Conservation (phyloP, 2,113 vertebrate genomes). For the Cinclus mexicanus region DNA sequence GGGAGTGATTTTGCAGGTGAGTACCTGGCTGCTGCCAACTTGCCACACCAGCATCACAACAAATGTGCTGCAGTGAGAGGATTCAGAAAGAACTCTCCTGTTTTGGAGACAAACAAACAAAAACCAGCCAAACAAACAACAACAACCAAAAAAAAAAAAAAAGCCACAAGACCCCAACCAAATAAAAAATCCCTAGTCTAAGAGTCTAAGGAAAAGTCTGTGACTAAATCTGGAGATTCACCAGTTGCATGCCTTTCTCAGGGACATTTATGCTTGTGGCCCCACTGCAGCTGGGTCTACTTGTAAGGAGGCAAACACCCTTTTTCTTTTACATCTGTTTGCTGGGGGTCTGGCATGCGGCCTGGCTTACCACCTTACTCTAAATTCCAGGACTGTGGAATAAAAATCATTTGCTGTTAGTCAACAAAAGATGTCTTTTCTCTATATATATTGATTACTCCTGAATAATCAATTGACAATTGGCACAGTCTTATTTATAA, state of each 20-base stretch:
- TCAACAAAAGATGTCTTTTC: slow-evolving; percentile 51
- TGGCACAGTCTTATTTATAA: slow-evolving; percentile 72
- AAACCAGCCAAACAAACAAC: neutral
- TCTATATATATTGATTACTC: slow-evolving; percentile 63
- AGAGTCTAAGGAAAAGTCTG: neutral
- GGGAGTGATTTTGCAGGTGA: fast-evolving
- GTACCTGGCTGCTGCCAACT: neutral
- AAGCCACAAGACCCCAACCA: neutral
- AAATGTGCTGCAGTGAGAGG: fast-evolving
- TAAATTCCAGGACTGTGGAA: slow-evolving; percentile 3
- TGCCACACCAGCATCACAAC: fast-evolving
- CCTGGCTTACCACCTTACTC: neutral
- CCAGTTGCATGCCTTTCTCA: neutral
- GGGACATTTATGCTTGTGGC: neutral
- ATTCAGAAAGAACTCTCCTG: neutral
- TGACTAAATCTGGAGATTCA: neutral
- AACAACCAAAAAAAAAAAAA: neutral
- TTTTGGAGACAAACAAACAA: neutral
- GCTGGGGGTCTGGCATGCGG: neutral
- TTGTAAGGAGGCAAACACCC: neutral
- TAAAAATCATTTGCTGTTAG: slow-evolving; percentile 59
- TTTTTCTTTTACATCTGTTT: neutral
- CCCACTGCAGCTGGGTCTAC: neutral
- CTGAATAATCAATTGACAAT: slow-evolving; percentile 74
- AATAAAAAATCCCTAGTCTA: neutral